phyloP scores from a whole-genome alignment of 2,797 vertebrate genomes.

The Girardinus metallicus region DNA sequence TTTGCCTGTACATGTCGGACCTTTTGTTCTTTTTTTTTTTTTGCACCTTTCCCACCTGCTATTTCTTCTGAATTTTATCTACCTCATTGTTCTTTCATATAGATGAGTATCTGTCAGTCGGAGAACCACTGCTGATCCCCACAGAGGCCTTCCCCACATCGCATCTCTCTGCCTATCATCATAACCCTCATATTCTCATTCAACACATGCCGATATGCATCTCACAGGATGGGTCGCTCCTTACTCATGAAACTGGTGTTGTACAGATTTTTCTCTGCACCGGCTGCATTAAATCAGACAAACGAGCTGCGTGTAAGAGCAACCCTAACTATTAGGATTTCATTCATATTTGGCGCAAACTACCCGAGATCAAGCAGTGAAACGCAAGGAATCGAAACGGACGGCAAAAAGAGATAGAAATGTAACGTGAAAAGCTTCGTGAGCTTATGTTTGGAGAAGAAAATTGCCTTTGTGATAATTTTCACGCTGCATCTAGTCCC shows the following conservation, averaged over 20 bases:
- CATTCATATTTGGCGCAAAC: slow-evolving; percentile 19
- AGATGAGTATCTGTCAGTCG: background rate
- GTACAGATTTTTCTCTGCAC: background rate
- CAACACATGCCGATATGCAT: background rate
- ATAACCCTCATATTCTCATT: slow-evolving; percentile 12
- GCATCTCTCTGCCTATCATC: background rate
- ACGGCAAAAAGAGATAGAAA: slow-evolving; percentile 19
- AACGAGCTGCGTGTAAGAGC: slow-evolving; percentile 3
- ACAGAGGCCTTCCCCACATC: background rate
- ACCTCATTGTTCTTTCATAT: background rate
- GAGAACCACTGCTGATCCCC: background rate
- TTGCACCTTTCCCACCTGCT: background rate
- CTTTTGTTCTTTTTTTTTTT: background rate
- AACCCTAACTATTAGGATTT: slow-evolving; percentile 10
- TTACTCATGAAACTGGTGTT: background rate
- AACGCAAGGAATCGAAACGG: slow-evolving; percentile 8
- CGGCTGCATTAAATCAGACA: slow-evolving; percentile 22
- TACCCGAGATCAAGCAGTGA: slow-evolving; percentile 23
- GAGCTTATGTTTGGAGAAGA: slow-evolving; percentile 30
- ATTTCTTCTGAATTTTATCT: background rate
- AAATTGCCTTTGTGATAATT: slow-evolving; percentile 59
- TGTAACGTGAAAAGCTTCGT: background rate
- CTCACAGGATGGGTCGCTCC: background rate
- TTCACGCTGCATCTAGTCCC: slow-evolving; percentile 40
- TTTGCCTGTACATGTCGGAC: background rate